Base-by-base conservation (phyloP, 2,888 invertebrate species). In the Crematogaster levior region DNA sequence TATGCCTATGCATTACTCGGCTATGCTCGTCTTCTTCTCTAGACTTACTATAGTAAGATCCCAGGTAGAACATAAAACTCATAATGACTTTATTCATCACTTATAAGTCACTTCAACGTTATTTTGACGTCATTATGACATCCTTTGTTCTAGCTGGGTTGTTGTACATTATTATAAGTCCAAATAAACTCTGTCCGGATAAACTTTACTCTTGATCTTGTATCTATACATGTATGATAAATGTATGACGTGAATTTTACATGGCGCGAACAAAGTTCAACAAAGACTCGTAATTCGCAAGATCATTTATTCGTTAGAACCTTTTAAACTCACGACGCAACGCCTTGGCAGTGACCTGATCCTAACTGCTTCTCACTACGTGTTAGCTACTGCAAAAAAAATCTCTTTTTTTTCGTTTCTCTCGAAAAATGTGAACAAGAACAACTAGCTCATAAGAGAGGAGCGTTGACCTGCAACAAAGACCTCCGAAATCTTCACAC, bases 341-440 rank as follows among this genome's bases (percentile, higher is more conserved):
- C 82, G 85, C 85, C 84, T 90, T 89, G 89, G 89, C 89, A 89
- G 89, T 89, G 89, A 85, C 84, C n/a, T 51, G 87, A 89, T 90
- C 80, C 90, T 90, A 84, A 77, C 18, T 56, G 63, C 68, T 83
- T 81, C 81, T 84, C 83, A 88, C 63, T 51, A 72, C 46, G 9
- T 9, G 21, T 9, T 9, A 82, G 61, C 87, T 87, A 86, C 53
- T 60, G 75, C 79, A 82, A 86, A 73, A 73, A 73, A 46, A 48
- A 73, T 48, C 51, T 63, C n/a, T 27, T 30, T 73, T 53, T 21
- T 74, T 73, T 12, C 18, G 51, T 34, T 63, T 74, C 18, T 43
- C 21, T 77, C 80, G 82, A 84, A 82, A 82, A 84, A 43, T 30
- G 68, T 83, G 81, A 86, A 86, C 75, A 68, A 86, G 34, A 5